A percentile compares a stretch with the other conserved stretches of the same genome.
Conservation (phyloP, 2,888 invertebrate genomes). For the Mactromeris polynyma region DNA sequence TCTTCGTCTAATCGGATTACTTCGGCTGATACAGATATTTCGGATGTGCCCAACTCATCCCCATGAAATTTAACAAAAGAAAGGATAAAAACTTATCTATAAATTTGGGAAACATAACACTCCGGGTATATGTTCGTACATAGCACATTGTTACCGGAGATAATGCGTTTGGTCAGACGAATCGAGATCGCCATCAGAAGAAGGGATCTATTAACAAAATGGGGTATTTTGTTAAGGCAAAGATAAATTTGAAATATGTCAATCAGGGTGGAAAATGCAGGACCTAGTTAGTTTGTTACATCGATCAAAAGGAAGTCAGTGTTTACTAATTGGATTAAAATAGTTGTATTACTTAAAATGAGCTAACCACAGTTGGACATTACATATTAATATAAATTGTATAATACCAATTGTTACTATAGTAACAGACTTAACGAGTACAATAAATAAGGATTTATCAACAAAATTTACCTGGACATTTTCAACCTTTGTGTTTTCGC, state of each 20-base stretch:
- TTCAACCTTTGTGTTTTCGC: background rate
- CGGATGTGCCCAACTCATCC: slow-evolving; percentile 28
- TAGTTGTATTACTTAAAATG: background rate
- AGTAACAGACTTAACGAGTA: background rate
- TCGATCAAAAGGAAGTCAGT: background rate
- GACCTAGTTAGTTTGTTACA: background rate
- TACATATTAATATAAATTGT: background rate
- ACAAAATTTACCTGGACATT: too few species aligned
- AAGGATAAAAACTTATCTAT: slow-evolving; percentile 38
- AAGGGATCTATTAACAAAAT: background rate
- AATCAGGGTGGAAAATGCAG: background rate
- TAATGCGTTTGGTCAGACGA: slow-evolving; percentile 16
- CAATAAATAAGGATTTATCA: too few species aligned
- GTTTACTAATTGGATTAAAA: slow-evolving; percentile 11
- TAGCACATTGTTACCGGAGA: slow-evolving; percentile 18
- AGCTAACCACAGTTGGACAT: background rate
- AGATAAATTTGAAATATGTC: background rate
- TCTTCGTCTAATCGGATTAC: background rate
- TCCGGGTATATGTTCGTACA: background rate
- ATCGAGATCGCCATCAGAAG: slow-evolving; percentile 20
- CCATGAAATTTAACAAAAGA: slow-evolving; percentile 34
- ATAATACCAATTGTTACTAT: background rate
- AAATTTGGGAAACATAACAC: slow-evolving; percentile 31
- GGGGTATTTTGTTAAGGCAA: background rate
- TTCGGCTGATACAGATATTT: background rate